A percentile compares a stretch with the other conserved stretches of the same genome.
These are phyloP conservation scores for Capitella teleta DNA, from an alignment of 1,140 invertebrate genomes.

Conservation along the genomic window DNA sequence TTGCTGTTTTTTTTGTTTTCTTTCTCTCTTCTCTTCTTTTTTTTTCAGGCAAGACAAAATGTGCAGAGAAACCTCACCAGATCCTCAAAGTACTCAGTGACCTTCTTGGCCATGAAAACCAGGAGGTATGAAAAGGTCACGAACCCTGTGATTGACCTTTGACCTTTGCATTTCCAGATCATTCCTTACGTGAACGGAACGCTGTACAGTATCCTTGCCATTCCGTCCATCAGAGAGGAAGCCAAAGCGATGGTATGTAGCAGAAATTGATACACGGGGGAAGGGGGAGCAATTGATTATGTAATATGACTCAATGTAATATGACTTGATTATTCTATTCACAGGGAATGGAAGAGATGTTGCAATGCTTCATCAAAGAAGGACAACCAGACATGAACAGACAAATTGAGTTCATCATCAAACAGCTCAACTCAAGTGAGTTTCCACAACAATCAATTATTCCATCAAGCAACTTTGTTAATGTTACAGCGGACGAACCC, in stretches of 20 bases:
- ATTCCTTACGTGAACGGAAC: conserved; percentile 52
- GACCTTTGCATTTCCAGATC: conserved; percentile 35
- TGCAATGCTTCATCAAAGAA: conserved; percentile 44
- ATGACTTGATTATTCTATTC: no score
- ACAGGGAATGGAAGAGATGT: conserved; percentile 40
- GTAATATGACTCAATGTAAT: no score
- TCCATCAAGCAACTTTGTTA: no score
- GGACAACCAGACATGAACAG: conserved; percentile 37
- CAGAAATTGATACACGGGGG: conserved; percentile 18
- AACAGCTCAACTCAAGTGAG: conserved; percentile 33
- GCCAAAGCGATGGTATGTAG: conserved; percentile 21
- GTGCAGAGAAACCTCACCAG: conserved; percentile 24
- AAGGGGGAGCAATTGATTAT: no score
- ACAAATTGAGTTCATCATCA: conserved; percentile 45
- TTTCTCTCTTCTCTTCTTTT: no score
- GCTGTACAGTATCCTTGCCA: conserved; percentile 50
- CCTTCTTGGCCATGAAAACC: conserved; percentile 41
- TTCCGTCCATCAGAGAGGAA: conserved; percentile 47
- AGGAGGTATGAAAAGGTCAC: conserved; percentile 25
- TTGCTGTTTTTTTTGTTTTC: no score
- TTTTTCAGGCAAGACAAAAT: conserved; percentile 30
- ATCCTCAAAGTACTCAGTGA: conserved; percentile 39
- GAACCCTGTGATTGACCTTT: neutral
- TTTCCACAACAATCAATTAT: conserved; percentile 4
- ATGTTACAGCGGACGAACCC: conserved; percentile 21